Percentiles rank a stretch among this genome's conserved stretches.
Evolutionary conservation across 2,888 invertebrate species (phyloP).

Genomic region (Agapostemon virescens): DNA sequence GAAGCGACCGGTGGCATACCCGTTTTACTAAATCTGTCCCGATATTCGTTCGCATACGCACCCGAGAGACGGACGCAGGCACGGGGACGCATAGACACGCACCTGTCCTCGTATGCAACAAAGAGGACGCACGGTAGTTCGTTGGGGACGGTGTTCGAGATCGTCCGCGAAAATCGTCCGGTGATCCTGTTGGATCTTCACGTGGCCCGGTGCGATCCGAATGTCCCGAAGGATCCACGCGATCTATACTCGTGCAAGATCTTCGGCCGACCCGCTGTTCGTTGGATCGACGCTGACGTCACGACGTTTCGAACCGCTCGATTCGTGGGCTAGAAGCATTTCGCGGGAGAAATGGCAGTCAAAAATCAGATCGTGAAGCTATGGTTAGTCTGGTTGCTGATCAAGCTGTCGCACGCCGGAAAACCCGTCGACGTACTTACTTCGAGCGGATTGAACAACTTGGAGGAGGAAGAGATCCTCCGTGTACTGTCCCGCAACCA

Average conservation of each 20-base stretch:
- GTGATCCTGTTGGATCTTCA: background rate
- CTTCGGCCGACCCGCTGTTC: background rate
- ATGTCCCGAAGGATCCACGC: background rate
- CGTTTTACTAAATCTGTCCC: slow-evolving; percentile 12
- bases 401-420: slow-evolving; percentile 50
- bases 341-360: background rate
- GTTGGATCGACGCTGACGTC: background rate
- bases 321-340: background rate
- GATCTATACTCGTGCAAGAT: slow-evolving; percentile 10
- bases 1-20: slow-evolving; percentile 37
- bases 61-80: background rate
- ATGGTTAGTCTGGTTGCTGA: slow-evolving; percentile 42
- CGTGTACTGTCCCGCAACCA: slow-evolving; percentile 70
- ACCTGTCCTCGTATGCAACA: background rate
- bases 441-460: slow-evolving; percentile 54
- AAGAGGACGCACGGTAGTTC: background rate
- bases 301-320: background rate
- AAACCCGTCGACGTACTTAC: slow-evolving; percentile 72
- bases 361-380: slow-evolving; percentile 37
- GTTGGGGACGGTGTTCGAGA: background rate
- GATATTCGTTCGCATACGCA: background rate
- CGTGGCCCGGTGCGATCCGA: background rate
- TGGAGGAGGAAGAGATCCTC: slow-evolving; percentile 75
- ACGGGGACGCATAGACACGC: too few relatives aligned
- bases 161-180: slow-evolving; percentile 4